These are phyloP conservation scores for Callimico goeldii DNA, from an alignment of 2,797 vertebrate genomes.

Conservation along the genomic window DNA sequence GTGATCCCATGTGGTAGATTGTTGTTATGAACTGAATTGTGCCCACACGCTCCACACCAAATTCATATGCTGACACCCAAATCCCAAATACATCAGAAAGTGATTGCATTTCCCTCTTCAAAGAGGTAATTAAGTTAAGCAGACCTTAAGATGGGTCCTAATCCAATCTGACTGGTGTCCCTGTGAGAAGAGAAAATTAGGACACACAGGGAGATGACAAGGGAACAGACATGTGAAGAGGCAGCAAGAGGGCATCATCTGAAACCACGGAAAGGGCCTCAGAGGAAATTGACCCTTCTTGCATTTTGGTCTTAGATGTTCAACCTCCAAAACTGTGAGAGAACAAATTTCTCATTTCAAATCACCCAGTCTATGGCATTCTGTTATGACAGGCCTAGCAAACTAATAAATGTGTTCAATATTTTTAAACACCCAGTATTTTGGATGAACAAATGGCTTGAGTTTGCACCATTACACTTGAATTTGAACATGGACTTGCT, in stretches of 20 bases:
- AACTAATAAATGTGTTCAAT: not conserved
- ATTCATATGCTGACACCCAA: not conserved
- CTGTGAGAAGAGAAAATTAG: not conserved
- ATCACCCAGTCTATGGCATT: not conserved
- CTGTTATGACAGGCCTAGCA: not conserved
- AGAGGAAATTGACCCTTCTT: not conserved
- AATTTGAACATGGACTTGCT: not conserved
- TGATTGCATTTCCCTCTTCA: not conserved
- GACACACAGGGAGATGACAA: not conserved
- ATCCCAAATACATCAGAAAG: not conserved
- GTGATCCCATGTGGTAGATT: not conserved
- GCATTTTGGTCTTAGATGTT: not conserved
- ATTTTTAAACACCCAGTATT: not conserved
- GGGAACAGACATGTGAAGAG: too few relatives aligned
- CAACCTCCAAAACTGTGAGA: not conserved
- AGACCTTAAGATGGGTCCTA: not conserved
- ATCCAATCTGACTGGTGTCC: not conserved
- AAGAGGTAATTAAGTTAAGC: not conserved
- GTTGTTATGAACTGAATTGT: not conserved
- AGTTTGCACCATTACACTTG: not conserved
- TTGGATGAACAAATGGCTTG: not conserved
- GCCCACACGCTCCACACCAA: not conserved
- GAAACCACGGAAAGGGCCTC: not conserved
- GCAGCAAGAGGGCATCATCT: not conserved
- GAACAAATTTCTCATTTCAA: not conserved